These are phyloP conservation scores for Spialia ferax DNA, from an alignment of 2,888 invertebrate species.

Conservation along the genomic window DNA sequence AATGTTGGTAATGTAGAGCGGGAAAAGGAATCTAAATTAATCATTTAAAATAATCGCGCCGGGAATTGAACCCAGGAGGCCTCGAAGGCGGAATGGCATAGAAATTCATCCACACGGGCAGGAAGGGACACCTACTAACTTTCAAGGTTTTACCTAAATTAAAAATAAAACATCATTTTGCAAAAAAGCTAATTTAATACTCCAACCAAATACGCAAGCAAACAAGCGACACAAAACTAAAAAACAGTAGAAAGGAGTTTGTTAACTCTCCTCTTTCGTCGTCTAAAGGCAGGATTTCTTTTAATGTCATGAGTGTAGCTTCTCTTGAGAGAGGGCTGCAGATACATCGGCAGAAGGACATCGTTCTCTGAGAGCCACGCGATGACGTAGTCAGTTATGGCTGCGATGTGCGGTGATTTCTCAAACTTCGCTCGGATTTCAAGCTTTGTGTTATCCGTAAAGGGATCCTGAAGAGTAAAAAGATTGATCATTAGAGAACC, in stretches of 20 bases:
- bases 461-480: slow-evolving; percentile 51
- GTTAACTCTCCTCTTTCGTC: slow-evolving; percentile 46
- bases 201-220: not conserved
- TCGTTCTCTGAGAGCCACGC: slow-evolving; percentile 74
- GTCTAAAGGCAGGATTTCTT: slow-evolving; percentile 56
- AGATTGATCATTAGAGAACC: not conserved
- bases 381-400: slow-evolving; percentile 69
- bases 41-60: no score
- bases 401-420: slow-evolving; percentile 66
- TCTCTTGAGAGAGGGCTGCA: slow-evolving; percentile 58
- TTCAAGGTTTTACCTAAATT: no score
- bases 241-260: slow-evolving; percentile 54
- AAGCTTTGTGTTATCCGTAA: slow-evolving; percentile 47
- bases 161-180: not conserved
- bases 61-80: no score
- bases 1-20: no score
- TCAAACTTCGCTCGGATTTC: slow-evolving; percentile 63
- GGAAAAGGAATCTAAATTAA: no score
- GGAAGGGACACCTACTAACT: no score
- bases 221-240: slow-evolving; percentile 35
- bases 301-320: slow-evolving; percentile 53
- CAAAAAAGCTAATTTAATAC: not conserved
- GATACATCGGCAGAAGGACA: slow-evolving; percentile 67
- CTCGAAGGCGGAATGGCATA: no score
- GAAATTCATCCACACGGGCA: no score